phyloP scores from a whole-genome alignment of 1,140 invertebrate species.

The Ostrea edulis region DNA sequence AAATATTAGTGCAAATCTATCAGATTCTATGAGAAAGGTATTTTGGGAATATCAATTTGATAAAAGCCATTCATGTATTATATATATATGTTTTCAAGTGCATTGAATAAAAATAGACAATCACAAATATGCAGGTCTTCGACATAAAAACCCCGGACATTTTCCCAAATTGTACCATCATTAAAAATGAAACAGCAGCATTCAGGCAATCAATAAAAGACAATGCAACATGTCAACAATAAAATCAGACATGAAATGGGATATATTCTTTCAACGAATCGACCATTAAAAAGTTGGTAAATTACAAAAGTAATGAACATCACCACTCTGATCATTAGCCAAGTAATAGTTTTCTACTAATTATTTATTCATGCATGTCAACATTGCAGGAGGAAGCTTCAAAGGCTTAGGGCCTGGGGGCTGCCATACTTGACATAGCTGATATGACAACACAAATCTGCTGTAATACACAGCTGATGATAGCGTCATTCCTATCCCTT shows the following conservation, averaged over 20 bases:
- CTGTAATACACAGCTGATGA: background rate
- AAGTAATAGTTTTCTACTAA: conserved; percentile 17
- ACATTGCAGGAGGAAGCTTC: conserved; percentile 16
- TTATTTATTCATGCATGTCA: conserved; percentile 39
- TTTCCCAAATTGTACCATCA: background rate
- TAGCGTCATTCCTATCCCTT: background rate
- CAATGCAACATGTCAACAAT: conserved; percentile 16
- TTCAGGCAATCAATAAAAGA: background rate
- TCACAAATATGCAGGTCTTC: background rate
- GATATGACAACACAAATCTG: background rate
- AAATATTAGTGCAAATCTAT: too few relatives aligned
- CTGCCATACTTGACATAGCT: conserved; percentile 15
- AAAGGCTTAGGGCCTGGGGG: background rate
- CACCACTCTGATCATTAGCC: conserved; percentile 24
- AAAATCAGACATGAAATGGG: background rate
- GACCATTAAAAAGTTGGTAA: conserved; percentile 15
- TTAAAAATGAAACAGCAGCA: background rate
- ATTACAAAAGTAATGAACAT: conserved; percentile 13
- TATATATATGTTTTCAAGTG: background rate
- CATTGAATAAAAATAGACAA: background rate
- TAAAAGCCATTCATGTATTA: too few relatives aligned
- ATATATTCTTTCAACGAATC: background rate
- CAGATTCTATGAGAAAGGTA: too few relatives aligned
- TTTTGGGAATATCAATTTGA: too few relatives aligned
- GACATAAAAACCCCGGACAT: background rate